Evolutionary conservation across 2,797 vertebrate genomes (phyloP).

Genomic region (Eulemur albifrons): DNA sequence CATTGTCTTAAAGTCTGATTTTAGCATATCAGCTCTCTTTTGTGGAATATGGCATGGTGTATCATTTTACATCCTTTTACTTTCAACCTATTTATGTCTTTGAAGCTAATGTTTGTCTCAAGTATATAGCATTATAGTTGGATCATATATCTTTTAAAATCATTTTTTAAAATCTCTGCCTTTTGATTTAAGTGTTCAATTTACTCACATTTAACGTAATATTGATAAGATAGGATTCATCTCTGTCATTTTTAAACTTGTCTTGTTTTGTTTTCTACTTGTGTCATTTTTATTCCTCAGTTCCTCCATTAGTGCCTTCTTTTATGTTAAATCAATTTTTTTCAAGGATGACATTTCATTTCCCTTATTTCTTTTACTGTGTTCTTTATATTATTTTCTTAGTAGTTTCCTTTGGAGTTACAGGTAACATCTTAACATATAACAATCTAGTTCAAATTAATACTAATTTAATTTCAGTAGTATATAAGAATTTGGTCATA

Average conservation of each 20-base stretch:
- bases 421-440: background rate
- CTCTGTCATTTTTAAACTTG: background rate
- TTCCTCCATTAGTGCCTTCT: background rate
- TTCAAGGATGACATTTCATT: background rate
- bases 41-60: background rate
- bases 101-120: background rate
- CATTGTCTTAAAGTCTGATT: background rate
- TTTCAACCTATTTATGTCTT: background rate
- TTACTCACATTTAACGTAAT: background rate
- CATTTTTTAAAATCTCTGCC: background rate
- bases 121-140: background rate
- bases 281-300: background rate
- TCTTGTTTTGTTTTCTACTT: background rate
- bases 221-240: background rate
- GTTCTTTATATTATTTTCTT: background rate
- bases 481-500: background rate
- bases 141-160: background rate
- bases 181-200: background rate
- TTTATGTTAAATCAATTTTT: background rate
- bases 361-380: background rate
- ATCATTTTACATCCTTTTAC: background rate
- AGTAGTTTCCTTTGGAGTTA: background rate
- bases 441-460: background rate
- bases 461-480: background rate
- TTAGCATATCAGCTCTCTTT: background rate